Evolutionary conservation across 2,113 vertebrate species (phyloP).

Genomic region (Sisor rabdophorus): DNA sequence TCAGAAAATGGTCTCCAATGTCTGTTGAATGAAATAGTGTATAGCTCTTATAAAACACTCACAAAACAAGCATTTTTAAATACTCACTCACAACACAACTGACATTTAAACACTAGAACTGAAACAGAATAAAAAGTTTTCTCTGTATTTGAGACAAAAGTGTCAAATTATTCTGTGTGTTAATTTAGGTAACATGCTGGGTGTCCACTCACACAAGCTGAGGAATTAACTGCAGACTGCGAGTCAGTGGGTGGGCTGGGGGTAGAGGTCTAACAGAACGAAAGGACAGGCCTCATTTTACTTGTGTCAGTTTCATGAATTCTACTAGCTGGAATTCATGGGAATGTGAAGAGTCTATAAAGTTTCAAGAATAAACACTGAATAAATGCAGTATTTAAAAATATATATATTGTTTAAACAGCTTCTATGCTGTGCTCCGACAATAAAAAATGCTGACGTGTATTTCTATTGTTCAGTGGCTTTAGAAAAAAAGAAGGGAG

Average conservation of each 20-base stretch:
- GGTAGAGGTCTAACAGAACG: constrained; percentile 35
- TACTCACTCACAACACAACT: constrained; percentile 16
- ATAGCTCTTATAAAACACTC: no score
- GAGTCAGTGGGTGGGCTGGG: constrained; percentile 54
- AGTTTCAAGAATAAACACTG: not conserved
- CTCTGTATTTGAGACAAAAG: constrained; percentile 47
- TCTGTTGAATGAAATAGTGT: not conserved
- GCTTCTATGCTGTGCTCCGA: not conserved
- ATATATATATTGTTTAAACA: no score
- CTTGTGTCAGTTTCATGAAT: not conserved
- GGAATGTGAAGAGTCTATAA: constrained; percentile 23
- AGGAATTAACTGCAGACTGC: constrained; percentile 25
- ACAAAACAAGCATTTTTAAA: no score
- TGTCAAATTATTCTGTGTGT: constrained; percentile 62
- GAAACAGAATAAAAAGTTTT: constrained; percentile 2
- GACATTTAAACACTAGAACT: not conserved
- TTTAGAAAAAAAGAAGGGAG: constrained; percentile 36
- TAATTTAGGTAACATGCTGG: constrained; percentile 58
- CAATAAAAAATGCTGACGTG: constrained; percentile 1
- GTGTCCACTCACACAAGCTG: constrained; percentile 54
- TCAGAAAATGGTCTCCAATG: not conserved
- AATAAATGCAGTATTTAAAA: not conserved
- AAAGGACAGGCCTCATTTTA: constrained; percentile 30
- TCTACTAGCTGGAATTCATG: constrained; percentile 39
- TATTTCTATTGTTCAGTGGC: constrained; percentile 35